Conservation (phyloP, 2,113 vertebrate genomes). For the Piprites chloris region DNA sequence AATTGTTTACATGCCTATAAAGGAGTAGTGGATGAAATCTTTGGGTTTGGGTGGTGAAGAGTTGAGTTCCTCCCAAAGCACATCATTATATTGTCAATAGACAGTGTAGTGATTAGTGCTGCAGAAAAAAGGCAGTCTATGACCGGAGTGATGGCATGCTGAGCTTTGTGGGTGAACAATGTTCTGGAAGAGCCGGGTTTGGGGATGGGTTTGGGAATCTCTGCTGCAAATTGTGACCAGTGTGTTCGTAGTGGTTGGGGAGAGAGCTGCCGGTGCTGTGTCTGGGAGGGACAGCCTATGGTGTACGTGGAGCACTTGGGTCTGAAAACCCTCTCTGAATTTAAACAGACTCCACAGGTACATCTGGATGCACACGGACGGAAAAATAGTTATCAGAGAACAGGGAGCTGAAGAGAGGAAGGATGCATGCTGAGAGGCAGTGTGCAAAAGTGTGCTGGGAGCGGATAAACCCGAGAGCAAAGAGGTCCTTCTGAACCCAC, state of each 20-base stretch:
- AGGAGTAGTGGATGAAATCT: background rate
- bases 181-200: background rate
- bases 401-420: background rate
- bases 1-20: background rate
- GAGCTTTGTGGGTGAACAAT: background rate
- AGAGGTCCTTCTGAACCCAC: background rate
- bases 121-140: background rate
- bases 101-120: background rate
- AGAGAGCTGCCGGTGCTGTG: background rate
- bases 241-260: background rate
- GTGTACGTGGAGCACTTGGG: background rate
- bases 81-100: background rate
- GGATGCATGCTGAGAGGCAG: background rate
- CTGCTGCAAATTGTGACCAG: background rate
- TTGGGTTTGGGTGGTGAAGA: background rate
- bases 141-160: background rate
- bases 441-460: background rate
- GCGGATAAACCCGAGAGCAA: background rate
- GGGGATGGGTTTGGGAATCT: background rate
- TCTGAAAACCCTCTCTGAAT: background rate
- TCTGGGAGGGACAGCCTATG: background rate
- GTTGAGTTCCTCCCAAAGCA: background rate
- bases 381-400: background rate
- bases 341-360: background rate
- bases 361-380: background rate